Percentiles rank a stretch among this genome's conserved stretches.
These are phyloP conservation scores for Rissa tridactyla DNA, from an alignment of 2,113 vertebrate species.

Conservation along the genomic window DNA sequence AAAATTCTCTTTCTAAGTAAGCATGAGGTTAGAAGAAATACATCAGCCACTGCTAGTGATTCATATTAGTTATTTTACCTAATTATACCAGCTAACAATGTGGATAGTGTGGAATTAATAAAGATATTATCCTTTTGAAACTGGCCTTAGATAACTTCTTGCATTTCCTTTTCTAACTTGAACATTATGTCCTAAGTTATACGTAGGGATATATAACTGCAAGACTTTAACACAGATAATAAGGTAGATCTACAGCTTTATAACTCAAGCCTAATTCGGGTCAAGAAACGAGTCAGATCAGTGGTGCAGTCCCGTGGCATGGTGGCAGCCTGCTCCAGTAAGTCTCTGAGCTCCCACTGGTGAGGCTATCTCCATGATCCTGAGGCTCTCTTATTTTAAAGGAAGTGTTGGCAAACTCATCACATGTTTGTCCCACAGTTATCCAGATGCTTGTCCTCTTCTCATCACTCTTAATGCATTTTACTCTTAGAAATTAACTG, in stretches of 20 bases:
- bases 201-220: not conserved
- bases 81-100: not conserved
- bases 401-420: not conserved
- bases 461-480: not conserved
- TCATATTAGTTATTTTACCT: not conserved
- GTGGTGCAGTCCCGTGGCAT: not conserved
- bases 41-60: not conserved
- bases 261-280: not conserved
- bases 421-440: not conserved
- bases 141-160: not conserved
- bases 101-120: not conserved
- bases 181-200: not conserved
- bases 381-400: not conserved
- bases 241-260: not conserved
- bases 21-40: not conserved
- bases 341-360: not conserved
- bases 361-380: fast-evolving
- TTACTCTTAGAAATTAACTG: not conserved
- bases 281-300: not conserved
- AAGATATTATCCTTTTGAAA: not conserved
- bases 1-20: slow-evolving; percentile 34
- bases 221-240: not conserved
- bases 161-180: not conserved
- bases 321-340: not conserved
- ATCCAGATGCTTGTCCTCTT: not conserved